A percentile compares a stretch with the other conserved stretches of the same genome.
These are phyloP conservation scores for Cossypha niveicapilla DNA, from an alignment of 2,797 vertebrate species.

Conservation along the genomic window DNA sequence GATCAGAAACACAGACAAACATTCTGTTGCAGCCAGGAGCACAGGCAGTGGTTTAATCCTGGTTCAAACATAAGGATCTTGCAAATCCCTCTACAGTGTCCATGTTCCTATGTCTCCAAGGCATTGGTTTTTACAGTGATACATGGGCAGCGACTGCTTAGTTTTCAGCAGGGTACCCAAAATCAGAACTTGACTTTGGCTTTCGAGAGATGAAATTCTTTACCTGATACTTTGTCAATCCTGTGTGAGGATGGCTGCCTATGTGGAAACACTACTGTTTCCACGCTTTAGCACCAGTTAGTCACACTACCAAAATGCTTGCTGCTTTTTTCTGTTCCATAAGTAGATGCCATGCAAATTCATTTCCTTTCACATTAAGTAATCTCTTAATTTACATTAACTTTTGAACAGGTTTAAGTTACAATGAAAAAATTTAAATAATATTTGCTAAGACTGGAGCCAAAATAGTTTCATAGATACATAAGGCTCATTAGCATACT, in stretches of 20 bases:
- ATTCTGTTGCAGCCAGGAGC: background rate
- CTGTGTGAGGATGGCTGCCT: background rate
- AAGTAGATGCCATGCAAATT: background rate
- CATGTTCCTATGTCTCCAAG: background rate
- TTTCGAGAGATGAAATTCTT: background rate
- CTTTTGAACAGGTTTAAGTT: slow-evolving; percentile 9
- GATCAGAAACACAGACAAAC: background rate
- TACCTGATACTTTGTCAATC: background rate
- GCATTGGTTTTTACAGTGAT: background rate
- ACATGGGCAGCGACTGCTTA: background rate
- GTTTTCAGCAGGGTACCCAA: background rate
- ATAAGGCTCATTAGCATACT: background rate
- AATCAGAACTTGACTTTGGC: background rate
- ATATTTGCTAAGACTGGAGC: background rate
- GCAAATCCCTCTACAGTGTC: background rate
- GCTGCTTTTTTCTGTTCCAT: background rate
- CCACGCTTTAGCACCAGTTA: background rate
- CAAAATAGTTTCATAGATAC: background rate
- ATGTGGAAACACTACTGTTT: background rate
- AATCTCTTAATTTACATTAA: background rate
- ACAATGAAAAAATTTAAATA: background rate
- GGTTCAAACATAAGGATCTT: background rate
- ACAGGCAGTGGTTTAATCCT: background rate
- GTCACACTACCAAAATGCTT: background rate
- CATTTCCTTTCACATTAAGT: slow-evolving; percentile 20